Evolutionary conservation across 2,113 vertebrate species (phyloP), one percentile per base, ranked within the genome.

Genomic region (Pseudolaguvia tuberculata): DNA sequence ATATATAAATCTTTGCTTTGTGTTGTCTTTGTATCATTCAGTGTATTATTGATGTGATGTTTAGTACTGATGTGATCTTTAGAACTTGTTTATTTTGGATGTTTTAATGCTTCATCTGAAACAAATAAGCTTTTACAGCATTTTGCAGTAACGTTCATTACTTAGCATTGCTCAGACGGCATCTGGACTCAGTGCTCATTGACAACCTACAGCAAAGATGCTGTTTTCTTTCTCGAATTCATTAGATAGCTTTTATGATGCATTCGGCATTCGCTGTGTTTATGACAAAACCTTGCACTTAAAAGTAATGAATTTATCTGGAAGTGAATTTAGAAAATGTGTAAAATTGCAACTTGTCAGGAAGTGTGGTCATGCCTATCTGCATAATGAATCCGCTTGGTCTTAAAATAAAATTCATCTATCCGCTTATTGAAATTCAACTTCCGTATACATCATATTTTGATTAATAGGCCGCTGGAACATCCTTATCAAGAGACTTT

Each of bases 141-240:
- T 56, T 68, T 73, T 29, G 53, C 72, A 75, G 70, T 20, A 72
- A 62, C 67, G 75, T n/a, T 21, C 58, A 59, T 75, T 75, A 53
- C 29, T 23, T 51, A 51, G 31, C 39, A 53, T n/a, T 8, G 9
- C 45, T 55, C 63, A n/a, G 58, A 65, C 21, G 21, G 50, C 56
- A 76, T 42, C 47, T 35, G 55, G 48, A 63, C 57, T 53, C 11
- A 39, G 11, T 27, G 51, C 14, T 55, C 21, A 57, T 69, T 45
- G 52, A 80, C 57, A 29, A 68, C 78, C 58, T 72, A 51, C 72
- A 57, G 21, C 18, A 47, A 17, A 29, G 29, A 50, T 39, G 39
- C 6, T 35, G 3, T 50, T 69, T 72, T 52, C 50, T n/a, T n/a
- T n/a, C 25, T 20, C 11, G 5, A 75, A 78, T 69, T 75, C 50